Percentiles rank a stretch among this genome's conserved stretches.
phyloP scores from a whole-genome alignment of 2,888 invertebrate genomes.

The Proisotoma minuta region DNA sequence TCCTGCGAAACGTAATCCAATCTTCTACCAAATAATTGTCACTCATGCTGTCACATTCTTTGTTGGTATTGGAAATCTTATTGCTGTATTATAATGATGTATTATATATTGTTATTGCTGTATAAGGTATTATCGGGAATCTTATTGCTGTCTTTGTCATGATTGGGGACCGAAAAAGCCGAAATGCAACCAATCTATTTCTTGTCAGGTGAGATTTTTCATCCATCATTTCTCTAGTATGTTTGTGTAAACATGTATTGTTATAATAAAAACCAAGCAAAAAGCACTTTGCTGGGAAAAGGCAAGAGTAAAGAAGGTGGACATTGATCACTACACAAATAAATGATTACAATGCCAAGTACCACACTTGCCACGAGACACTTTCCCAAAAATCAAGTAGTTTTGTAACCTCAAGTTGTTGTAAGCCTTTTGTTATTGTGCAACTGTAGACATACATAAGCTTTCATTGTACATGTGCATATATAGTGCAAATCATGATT shows the following conservation, averaged over 20 bases:
- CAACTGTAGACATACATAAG: too few relatives aligned
- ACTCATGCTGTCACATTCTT: slow-evolving; percentile 50
- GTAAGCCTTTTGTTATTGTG: too few relatives aligned
- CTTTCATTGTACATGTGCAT: too few relatives aligned
- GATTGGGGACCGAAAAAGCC: slow-evolving; percentile 50
- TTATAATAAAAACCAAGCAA: neutral
- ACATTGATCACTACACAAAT: neutral
- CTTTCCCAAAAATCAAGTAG: too few relatives aligned
- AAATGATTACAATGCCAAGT: neutral
- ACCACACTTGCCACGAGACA: too few relatives aligned
- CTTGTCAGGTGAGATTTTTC: slow-evolving; percentile 43
- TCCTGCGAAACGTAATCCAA: slow-evolving; percentile 48
- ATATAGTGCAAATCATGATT: too few relatives aligned
- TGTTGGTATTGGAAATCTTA: slow-evolving; percentile 49
- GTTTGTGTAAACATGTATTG: too few relatives aligned
- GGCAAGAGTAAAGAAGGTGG: neutral
- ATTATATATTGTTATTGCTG: neutral
- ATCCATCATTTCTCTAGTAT: neutral
- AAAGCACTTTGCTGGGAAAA: neutral
- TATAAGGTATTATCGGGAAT: slow-evolving; percentile 51
- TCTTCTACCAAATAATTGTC: slow-evolving; percentile 49
- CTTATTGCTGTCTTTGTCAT: slow-evolving; percentile 53
- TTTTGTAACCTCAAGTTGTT: too few relatives aligned
- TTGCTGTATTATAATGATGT: neutral
- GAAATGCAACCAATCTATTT: slow-evolving; percentile 50